Base-by-base conservation (phyloP, 23 tunicate genomes). In the Oikopleura albicans region DNA sequence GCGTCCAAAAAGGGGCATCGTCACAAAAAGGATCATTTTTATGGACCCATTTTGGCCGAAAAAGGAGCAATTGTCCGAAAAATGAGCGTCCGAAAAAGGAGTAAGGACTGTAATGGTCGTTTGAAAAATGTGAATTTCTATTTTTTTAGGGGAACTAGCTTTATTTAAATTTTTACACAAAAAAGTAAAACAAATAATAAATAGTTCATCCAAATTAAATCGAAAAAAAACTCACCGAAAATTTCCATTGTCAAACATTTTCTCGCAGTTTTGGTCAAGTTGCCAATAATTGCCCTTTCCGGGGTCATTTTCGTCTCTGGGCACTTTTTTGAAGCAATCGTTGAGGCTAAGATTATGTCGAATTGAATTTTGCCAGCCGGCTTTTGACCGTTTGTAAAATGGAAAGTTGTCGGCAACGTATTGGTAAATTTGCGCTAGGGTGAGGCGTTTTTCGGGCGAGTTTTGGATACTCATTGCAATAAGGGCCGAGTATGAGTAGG, bases 361-460 rank as follows among this genome's bases (percentile, higher is more conserved):
- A 40, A 92, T 92, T 28, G 97, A 92, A 40, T 92, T 92, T 66
- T 92, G 97, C 97, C 97, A 92, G 16, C 97, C 97, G 37, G 97
- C 97, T 84, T 91, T 85, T 40, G 92, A 89, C 4, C 91, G 86
- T 57, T 92, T 92, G 85, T 92, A 92, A 41, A 92, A 92, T 57
- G 97, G 97, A 89, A 92, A 92, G 84, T 92, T 92, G 2, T 92
- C 97, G 38, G 97, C 97, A 39, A 92, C 97, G 85, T 89, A 92
- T 41, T 71, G 87, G 86, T 92, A 92, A 79, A 92, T 92, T 41
- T 91, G 90, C 35, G 97, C 87, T 41, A 92, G 76, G 1, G 97
- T 92, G 40, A 92, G 88, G 87, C 90, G 87, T 88, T 92, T 92
- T 84, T 92, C 97, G 57, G 90, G 90, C n/a, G 97, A 92, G 84